Evolutionary conservation across 2,888 invertebrate species (phyloP), one percentile per base, ranked within the genome.

Genomic region (Pheosia gnoma): DNA sequence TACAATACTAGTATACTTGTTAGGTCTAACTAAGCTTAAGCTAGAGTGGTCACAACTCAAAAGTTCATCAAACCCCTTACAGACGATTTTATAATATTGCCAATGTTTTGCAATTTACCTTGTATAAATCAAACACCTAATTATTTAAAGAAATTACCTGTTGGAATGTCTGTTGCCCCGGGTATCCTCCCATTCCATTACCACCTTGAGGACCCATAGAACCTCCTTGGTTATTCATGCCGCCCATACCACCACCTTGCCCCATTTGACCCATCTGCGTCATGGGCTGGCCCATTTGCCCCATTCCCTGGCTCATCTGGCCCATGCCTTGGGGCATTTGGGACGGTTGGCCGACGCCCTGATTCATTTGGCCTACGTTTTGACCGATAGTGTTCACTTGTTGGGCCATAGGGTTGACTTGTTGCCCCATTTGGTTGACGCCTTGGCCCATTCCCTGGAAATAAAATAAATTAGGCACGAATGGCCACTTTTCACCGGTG

Each of bases 231-330:
- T 88, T 94, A 74, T 82, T 90, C 88, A 94, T 94, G 52, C 88
- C 87, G 3, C 87, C 88, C 89, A 93, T 93, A 10, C 88, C 91
- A 0, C 86, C 89, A 0, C 87, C 89, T 72, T 94, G 94, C 0
- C 91, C 88, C 90, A 94, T 90, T 73, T 93, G 89, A n/a, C 88
- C 87, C 94, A 95, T 90, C 76, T 95, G 95, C 59, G 94, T 91
- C 85, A 93, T 93, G 3, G 90, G 86, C 66, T 94, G 94, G 1
- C 90, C 85, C 93, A 94, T 93, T 58, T 93, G 94, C 0, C 88
- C 87, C 87, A 94, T 92, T 5, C 90, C 81, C 61, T 93, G 94
- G 51, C 83, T 80, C 93, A 93, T 92, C 68, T 93, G 92, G 0
- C 90, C 83, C 89, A 92, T 91, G 13, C 88, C 82, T 67, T 92